Base-by-base conservation (phyloP, 2,888 invertebrate genomes). In the Psylliodes chrysocephalus region DNA sequence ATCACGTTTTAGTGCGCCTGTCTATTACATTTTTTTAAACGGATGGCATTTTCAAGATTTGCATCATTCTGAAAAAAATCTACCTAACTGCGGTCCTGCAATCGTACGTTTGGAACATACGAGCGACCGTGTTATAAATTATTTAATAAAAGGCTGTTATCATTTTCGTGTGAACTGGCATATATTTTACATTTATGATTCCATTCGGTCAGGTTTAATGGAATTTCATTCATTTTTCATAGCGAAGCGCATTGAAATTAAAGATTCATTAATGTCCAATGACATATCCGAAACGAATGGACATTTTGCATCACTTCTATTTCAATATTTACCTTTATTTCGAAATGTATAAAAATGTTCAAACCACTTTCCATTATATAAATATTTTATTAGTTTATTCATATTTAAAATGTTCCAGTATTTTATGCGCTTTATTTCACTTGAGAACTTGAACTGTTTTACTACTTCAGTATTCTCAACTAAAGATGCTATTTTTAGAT, bases 171-270 rank as follows among this genome's bases (percentile, higher is more conserved):
- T 33, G 44, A 55, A 53, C 49, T 44, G 56, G 30, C 22, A 25
- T 49, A 62, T 56, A 56, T 56, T 56, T 63, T 51, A 56, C 28
- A 35, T 52, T 63, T 35, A 52, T 25, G 53, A 57, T 25, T 49
- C 44, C 22, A 35, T 52, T 57, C 46, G 28, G 55, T 53, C 49
- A 38, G 38, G 25, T 61, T 55, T 55, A 35, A 55, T 55, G 42
- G 49, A 61, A 55, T 55, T 55, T 40, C 35, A 55, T 61, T 61
- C 18, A 60, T 60, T 60, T 60, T 53, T 60, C 60, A 60, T 33
- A n/a, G 40, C 54, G 15, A 25, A 54, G 42, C 42, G 38, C 54
- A 54, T 54, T 15, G 40, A 22, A 54, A 54, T 54, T 54, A 54
- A 54, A 54, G 54, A 54, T 54, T 54, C 40, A 54, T 54, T 54